These are phyloP conservation scores for Semicossyphus pulcher DNA, from an alignment of 2,113 vertebrate species.

Conservation along the genomic window DNA sequence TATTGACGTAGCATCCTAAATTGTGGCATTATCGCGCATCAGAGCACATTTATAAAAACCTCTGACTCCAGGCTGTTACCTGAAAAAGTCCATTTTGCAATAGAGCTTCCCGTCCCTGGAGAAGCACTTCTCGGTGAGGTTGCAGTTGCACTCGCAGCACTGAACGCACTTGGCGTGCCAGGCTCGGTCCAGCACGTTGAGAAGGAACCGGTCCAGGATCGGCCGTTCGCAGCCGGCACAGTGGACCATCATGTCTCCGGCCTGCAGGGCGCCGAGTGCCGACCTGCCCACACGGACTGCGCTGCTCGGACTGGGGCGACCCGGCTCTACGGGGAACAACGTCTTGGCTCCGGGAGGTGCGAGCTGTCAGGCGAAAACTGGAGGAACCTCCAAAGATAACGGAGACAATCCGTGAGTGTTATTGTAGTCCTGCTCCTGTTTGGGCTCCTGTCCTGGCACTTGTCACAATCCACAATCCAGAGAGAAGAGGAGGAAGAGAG, in stretches of 20 bases:
- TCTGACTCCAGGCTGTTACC: constrained; percentile 81
- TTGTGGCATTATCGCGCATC: not conserved
- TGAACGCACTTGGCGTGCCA: constrained; percentile 98
- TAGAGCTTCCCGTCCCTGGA: constrained; percentile 97
- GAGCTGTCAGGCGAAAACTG: constrained; percentile 59
- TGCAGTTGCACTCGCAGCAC: constrained; percentile 96
- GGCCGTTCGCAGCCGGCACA: constrained; percentile 97
- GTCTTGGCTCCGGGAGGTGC: constrained; percentile 77
- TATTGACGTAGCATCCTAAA: not conserved
- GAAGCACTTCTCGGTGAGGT: constrained; percentile 97
- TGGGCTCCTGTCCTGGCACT: constrained; percentile 42
- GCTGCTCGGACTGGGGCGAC: constrained; percentile 80
- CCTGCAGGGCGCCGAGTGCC: constrained; percentile 81
- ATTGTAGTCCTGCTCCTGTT: constrained; percentile 59
- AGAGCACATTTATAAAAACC: not conserved
- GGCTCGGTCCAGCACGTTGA: constrained; percentile 96
- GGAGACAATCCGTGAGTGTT: constrained; percentile 44
- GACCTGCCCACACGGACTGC: constrained; percentile 78
- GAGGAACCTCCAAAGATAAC: constrained; percentile 20
- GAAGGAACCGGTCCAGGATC: constrained; percentile 94
- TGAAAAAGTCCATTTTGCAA: constrained; percentile 98
- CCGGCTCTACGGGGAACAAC: constrained; percentile 81
- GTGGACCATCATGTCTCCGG: constrained; percentile 94
- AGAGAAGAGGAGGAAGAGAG: constrained; percentile 27
- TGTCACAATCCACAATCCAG: constrained; percentile 80